Conservation (phyloP, 92 coral and sea anemone species). For the Zoanthus solanderi region DNA sequence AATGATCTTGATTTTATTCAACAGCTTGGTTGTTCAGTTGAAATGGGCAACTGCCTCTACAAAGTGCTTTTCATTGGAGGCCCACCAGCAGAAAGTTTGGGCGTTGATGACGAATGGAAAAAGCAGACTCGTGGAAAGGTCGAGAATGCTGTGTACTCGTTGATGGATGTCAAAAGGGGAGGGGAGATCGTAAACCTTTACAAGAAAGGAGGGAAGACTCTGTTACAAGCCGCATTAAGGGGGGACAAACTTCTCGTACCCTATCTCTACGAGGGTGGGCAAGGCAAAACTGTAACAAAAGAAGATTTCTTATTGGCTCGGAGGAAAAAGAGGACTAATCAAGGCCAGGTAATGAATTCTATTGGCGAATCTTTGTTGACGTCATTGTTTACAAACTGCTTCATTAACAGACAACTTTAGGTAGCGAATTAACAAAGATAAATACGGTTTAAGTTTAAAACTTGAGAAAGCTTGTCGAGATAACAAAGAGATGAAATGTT, state of each 20-base stretch:
- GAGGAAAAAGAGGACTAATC: slow-evolving; percentile 33
- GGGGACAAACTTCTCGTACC: slow-evolving; percentile 50
- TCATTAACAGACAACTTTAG: too few relatives aligned
- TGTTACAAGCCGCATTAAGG: slow-evolving; percentile 45
- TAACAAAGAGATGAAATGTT: too few relatives aligned
- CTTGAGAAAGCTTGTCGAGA: too few relatives aligned
- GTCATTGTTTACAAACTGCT: too few relatives aligned
- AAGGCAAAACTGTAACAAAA: slow-evolving; percentile 63
- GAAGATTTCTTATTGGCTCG: slow-evolving; percentile 59
- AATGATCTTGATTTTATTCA: too few relatives aligned
- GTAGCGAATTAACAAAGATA: too few relatives aligned
- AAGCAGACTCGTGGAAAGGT: slow-evolving; percentile 66
- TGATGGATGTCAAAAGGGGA: slow-evolving; percentile 63
- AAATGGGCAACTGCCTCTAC: slow-evolving; percentile 68
- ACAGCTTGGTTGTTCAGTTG: neutral
- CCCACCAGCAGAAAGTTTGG: slow-evolving; percentile 38
- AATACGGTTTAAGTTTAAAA: too few relatives aligned
- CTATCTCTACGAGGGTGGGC: slow-evolving; percentile 72
- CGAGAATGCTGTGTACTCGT: slow-evolving; percentile 72
- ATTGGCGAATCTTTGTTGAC: too few relatives aligned
- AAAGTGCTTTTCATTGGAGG: slow-evolving; percentile 46
- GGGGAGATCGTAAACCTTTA: slow-evolving; percentile 34
- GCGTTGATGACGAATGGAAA: slow-evolving; percentile 66
- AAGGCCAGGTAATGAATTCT: slow-evolving; percentile 56
- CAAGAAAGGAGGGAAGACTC: slow-evolving; percentile 60